phyloP scores from a whole-genome alignment of 1,140 invertebrate genomes.

The Globodera ellingtonae region DNA sequence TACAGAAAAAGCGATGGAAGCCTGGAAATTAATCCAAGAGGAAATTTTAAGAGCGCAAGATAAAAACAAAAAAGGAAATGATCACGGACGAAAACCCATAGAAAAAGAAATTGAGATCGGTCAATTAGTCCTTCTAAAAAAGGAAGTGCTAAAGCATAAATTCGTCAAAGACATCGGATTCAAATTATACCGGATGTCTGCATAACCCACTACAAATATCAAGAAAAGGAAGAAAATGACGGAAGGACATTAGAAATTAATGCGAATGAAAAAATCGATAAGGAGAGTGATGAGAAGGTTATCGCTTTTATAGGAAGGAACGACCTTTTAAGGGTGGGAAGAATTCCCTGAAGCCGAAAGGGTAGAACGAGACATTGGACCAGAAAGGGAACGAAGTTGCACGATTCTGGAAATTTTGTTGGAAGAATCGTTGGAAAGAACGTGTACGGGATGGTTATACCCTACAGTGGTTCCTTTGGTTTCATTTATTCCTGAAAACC shows the following conservation, averaged over 20 bases:
- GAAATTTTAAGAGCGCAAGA: neutral
- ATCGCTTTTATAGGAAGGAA: neutral
- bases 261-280: too few species aligned
- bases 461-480: too few species aligned
- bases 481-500: too few species aligned
- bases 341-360: neutral
- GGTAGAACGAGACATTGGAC: neutral
- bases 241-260: too few species aligned
- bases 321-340: neutral
- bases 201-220: too few species aligned
- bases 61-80: neutral
- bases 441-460: too few species aligned
- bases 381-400: neutral
- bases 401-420: too few species aligned
- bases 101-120: neutral
- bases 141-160: neutral
- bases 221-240: too few species aligned
- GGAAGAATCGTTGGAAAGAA: too few species aligned
- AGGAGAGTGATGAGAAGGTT: too few species aligned
- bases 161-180: too few species aligned
- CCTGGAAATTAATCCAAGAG: neutral
- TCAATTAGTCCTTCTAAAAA: neutral
- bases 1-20: neutral
- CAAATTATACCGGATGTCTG: too few species aligned
- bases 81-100: neutral